Base-by-base conservation (phyloP, 2,113 vertebrate genomes). In the Petrocephalus microphthalmus region DNA sequence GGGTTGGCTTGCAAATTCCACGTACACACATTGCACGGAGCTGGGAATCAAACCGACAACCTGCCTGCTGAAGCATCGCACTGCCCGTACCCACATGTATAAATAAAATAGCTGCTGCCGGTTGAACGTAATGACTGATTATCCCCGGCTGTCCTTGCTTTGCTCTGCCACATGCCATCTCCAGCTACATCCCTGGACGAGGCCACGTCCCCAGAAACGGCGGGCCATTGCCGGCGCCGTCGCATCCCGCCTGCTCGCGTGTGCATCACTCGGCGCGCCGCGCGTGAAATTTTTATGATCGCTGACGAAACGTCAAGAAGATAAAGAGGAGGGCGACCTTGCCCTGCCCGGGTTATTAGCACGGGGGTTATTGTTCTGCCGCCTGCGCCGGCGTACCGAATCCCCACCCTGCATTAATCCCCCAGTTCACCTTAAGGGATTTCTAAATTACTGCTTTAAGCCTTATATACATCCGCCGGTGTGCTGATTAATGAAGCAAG, bases 401-500 rank as follows among this genome's bases (percentile, higher is more conserved):
- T 83, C 25, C 25, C 15, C 13, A 22, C 29, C 60, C 53, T 85
- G 57, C 25, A 74, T 89, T 84, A 84, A 47, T 84, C 45, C 54
- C 25, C 0, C 51, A 5, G 15, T 15, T 5, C 37, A 84, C 56
- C 83, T 89, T 82, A 7, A 74, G 83, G 83, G 88, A 89, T 47
- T 88, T 42, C 49, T 19, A 42, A 74, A 89, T 47, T 52, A 89
- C 52, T 33, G 60, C 60, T 67, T 37, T 33, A 33, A 51, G 22
- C 47, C 25, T 89, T 87, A 56, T 87, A 49, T 78, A 88, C 56
- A 86, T 54, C 71, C n/a, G 42, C 52, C 56, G 42, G 33, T 20
- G 47, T 57, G 87, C 85, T 90, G 85, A 90, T 88, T 87, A 90
- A 90, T 88, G 87, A 86, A 87, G 19, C 71, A 33, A 7, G 29